Evolutionary conservation across 2,797 vertebrate genomes (phyloP).

Genomic region (Rhinella marina): DNA sequence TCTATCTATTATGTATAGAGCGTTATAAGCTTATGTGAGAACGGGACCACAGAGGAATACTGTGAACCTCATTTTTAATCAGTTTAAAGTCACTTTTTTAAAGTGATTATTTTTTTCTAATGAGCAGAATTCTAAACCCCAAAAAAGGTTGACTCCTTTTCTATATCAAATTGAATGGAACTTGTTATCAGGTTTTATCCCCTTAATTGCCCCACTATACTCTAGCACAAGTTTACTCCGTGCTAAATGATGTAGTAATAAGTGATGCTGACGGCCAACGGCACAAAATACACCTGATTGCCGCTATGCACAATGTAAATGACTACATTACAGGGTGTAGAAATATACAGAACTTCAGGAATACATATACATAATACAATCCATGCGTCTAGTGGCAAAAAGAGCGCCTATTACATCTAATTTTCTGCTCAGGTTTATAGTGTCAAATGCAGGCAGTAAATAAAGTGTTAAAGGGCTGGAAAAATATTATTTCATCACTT

Average conservation of each 20-base stretch:
- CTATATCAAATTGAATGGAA: too few relatives aligned
- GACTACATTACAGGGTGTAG: neutral
- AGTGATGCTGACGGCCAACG: neutral
- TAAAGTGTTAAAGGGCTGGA: constrained; percentile 82
- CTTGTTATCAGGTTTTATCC: too few relatives aligned
- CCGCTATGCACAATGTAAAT: constrained; percentile 1
- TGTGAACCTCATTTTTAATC: too few relatives aligned
- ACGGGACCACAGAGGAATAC: too few relatives aligned
- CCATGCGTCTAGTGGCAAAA: constrained; percentile 13
- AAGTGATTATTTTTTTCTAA: too few relatives aligned
- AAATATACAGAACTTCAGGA: neutral
- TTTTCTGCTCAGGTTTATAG: constrained; percentile 37
- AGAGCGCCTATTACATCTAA: neutral
- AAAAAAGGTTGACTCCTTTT: too few relatives aligned
- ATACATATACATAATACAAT: neutral
- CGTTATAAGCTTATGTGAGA: neutral
- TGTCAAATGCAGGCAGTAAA: constrained; percentile 73
- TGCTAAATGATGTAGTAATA: neutral
- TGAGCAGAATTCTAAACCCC: too few relatives aligned
- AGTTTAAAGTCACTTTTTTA: too few relatives aligned
- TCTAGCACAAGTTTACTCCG: too few relatives aligned
- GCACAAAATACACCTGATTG: neutral
- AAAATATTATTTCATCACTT: constrained; percentile 87
- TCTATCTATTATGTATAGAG: too few relatives aligned
- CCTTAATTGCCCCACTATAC: too few relatives aligned